Base-by-base conservation (phyloP, 2,797 vertebrate genomes). In the Galagoides demidoff region DNA sequence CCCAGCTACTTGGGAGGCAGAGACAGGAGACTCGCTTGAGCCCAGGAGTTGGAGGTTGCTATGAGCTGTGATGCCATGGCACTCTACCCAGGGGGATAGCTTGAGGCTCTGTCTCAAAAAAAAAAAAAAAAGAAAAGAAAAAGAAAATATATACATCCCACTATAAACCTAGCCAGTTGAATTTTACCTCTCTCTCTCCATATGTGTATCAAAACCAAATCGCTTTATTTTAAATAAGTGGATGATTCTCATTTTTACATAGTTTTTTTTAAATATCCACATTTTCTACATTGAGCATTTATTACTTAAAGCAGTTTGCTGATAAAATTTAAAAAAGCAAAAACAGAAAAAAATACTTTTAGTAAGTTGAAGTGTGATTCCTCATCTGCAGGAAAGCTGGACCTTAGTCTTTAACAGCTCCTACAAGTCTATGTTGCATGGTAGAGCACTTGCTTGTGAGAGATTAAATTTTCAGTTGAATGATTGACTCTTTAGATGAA, bases 271-370 rank as follows among this genome's bases (percentile, higher is more conserved):
- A 34, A 87, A 71, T 87, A 76, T 45, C 23, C 20, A 76, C 23
- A 77, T 87, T 81, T 93, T 87, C 45, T 92, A 76, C 29, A 90
- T 49, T 64, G n/a, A 92, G 25, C 34, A 89, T 81, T 84, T 88
- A 88, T 87, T 77, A 82, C n/a, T 92, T 70, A 61, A 93, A 89
- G 27, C 55, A 96, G 59, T 77, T 83, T 73, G 86, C n/a, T 92
- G 61, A 90, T 29, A 87, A 90, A 95, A 11, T 63, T 23, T 20
- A 34, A 66, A 79, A n/a, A 12, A 16, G 31, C 25, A 25, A 82
- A 63, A 63, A 61, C 5, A 3, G 39, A 81, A 23, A 45, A 81
- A 61, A 81, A 71, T 17, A 3, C 52, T 95, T 71, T 84, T 76
- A 14, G 29, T 87, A 95, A 78, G 82, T 49, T 57, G 3, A 76